phyloP scores from a whole-genome alignment of 1,140 invertebrate species.

The Palaemon carinicauda region DNA sequence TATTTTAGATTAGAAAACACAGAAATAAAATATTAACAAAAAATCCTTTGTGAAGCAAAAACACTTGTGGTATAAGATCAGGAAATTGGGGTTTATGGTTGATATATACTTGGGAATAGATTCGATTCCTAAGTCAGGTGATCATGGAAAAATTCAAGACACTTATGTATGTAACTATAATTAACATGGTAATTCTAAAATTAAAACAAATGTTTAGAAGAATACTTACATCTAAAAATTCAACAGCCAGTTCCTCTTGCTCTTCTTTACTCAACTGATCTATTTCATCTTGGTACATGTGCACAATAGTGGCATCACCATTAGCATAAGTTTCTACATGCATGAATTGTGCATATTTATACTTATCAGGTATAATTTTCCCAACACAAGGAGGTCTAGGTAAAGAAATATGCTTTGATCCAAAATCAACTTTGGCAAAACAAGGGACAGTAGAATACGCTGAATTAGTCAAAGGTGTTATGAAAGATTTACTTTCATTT shows the following conservation, averaged over 20 bases:
- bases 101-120: too few species aligned
- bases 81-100: too few species aligned
- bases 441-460: background rate
- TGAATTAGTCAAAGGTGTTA: slow-evolving; percentile 61
- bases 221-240: slow-evolving; percentile 81
- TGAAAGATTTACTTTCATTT: slow-evolving; percentile 39
- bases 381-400: slow-evolving; percentile 64
- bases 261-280: slow-evolving; percentile 77
- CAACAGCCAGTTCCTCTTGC: slow-evolving; percentile 82
- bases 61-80: too few species aligned
- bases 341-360: slow-evolving; percentile 78
- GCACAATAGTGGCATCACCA: slow-evolving; percentile 91
- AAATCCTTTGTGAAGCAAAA: too few species aligned
- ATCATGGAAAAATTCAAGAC: too few species aligned
- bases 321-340: slow-evolving; percentile 93
- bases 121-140: too few species aligned
- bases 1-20: too few species aligned
- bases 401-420: slow-evolving; percentile 65
- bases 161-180: background rate
- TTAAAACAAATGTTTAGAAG: background rate
- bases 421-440: slow-evolving; percentile 64
- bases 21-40: too few species aligned
- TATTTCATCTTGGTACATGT: slow-evolving; percentile 93
- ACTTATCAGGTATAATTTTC: slow-evolving; percentile 65
- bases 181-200: background rate